Evolutionary conservation across 2,113 vertebrate genomes (phyloP), one percentile per base, ranked within the genome.

Genomic region (Daphoenositta chrysoptera): DNA sequence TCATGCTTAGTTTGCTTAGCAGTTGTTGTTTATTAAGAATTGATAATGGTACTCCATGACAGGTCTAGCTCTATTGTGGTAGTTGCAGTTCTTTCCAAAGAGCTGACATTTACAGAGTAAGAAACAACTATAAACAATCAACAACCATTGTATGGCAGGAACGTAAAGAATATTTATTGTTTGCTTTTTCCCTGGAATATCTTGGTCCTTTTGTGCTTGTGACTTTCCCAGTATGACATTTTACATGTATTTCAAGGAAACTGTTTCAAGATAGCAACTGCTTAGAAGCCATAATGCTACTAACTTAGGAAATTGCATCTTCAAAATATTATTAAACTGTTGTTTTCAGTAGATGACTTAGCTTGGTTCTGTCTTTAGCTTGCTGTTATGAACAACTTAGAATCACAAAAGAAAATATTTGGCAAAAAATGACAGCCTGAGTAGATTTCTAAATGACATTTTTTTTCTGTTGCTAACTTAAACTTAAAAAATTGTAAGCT

Each of bases 1-100:
- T 93, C 90, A 94, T 73, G 88, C 88, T 83, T 73, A 81, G 79
- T 86, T 95, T 94, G 79, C 90, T 90, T 83, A 65, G 79, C 79
- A 80, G 66, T 92, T 79, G 76, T 44, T 93, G 71, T 91, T 91
- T 96, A 65, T 85, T 92, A 77, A 69, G 85, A 93, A 86, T 35
- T 70, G 63, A 53, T 92, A 94, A 78, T 60, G 13, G 75, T 73
- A 58, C 37, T 15, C 17, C 15, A 13, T 39, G 70, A 77, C 63
- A 96, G 75, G 45, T 54, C 58, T 37, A 47, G 24, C 24, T 73
- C 71, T 70, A 13, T 13, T 77, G 35, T 70, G 13, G 39, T n/a
- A 83, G 56, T 23, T 68, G 33, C 39, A 72, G 30, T 51, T 56
- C 35, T 54, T 87, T 58, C 51, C 42, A 24, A 86, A 56, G 22